Evolutionary conservation across 2,113 vertebrate genomes (phyloP).

Genomic region (Chaenocephalus aceratus): DNA sequence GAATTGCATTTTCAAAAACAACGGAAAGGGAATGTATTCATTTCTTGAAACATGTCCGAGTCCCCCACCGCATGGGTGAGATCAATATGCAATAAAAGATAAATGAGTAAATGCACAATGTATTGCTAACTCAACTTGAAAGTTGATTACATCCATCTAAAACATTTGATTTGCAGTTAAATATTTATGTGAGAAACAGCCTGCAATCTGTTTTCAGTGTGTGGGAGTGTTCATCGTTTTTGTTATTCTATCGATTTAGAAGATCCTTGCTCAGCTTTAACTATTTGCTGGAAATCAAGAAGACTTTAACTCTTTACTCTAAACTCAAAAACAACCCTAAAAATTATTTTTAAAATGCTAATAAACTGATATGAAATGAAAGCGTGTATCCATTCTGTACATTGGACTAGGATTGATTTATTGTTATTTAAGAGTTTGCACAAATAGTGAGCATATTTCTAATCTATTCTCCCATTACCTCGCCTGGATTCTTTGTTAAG

Average conservation of each 20-base stretch:
- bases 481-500: too few species aligned
- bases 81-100: conserved; percentile 63
- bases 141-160: conserved; percentile 19
- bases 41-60: conserved; percentile 3
- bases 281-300: conserved; percentile 12
- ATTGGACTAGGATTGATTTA: too few species aligned
- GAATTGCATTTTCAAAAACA: conserved; percentile 31
- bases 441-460: too few species aligned
- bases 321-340: not conserved
- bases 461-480: too few species aligned
- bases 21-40: not conserved
- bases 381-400: not conserved
- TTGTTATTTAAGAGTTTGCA: too few species aligned
- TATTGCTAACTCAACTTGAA: conserved; percentile 32
- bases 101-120: conserved; percentile 30
- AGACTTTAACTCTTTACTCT: not conserved
- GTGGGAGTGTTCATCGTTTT: conserved; percentile 12
- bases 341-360: conserved; percentile 13
- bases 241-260: conserved; percentile 27
- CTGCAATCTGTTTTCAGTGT: conserved; percentile 36
- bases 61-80: not conserved
- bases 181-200: conserved; percentile 60
- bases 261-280: conserved; percentile 2
- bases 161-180: conserved; percentile 52
- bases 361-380: not conserved